Evolutionary conservation across 2,797 vertebrate species (phyloP), one percentile per base, ranked within the genome.

Genomic region (Gastrophryne carolinensis): DNA sequence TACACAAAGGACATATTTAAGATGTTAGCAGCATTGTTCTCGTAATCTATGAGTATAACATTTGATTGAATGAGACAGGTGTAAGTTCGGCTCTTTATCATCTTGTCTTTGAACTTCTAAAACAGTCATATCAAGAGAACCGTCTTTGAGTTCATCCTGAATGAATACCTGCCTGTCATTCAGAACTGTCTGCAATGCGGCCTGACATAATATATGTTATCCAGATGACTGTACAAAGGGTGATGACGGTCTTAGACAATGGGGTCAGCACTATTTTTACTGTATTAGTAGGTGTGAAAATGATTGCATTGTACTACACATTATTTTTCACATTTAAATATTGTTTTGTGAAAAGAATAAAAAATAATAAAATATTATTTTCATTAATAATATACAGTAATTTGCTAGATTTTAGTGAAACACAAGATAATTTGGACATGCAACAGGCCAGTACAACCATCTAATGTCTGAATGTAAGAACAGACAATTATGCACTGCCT

Each of bases 141-240:
- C 23, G 90, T 89, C 23, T 88, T 87, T 89, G 88, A 82, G 84
- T 86, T 72, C 81, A 82, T 82, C 80, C 79, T 81, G 87, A 87
- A 90, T 91, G 80, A 78, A 82, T 87, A 90, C 88, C 86, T 85
- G 72, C 85, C 87, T 90, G 88, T 82, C 87, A 86, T 91, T 90
- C 86, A 50, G 69, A 79, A 78, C 81, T 84, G 82, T 82, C 80
- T 84, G 80, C 78, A 84, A 78, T 68, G 78, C 64, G 56, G 70
- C 76, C 73, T 80, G 77, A 77, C 5, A 34, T 39, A 60, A 5
- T 75, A 80, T 72, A 82, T 77, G 76, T 68, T 75, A 80, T 82
- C 67, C 80, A 83, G 58, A 72, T 71, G 24, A 70, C 76, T 80
- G 35, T 66, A 80, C 50, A 44, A 80, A 83, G 66, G 49, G 27